Base-by-base conservation (phyloP, 2,113 vertebrate genomes). In the Phrynosoma platyrhinos region DNA sequence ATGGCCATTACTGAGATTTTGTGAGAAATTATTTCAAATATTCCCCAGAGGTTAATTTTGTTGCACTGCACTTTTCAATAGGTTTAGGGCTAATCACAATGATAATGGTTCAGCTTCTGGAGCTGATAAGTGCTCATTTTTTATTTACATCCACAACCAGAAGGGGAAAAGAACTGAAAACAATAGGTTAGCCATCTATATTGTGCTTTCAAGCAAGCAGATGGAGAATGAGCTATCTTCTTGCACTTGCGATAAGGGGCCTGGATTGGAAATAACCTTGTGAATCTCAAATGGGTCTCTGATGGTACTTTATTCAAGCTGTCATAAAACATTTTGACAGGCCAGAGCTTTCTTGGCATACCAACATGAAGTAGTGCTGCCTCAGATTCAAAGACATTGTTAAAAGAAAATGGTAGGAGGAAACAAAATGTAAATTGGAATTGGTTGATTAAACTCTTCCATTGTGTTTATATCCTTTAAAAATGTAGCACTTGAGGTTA, bases 281-380 rank as follows among this genome's bases (percentile, higher is more conserved):
- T 13, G 79, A 96, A 96, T 96, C 92, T 95, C 95, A 96, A 95
- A 94, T n/a, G 90, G 90, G 87, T 90, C 90, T 96, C 89, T 94
- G 91, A 96, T 90, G 91, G 87, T 95, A 96, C 95, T 95, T 97
- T 96, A 96, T 96, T 96, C 95, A 95, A 96, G 94, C 93, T 96
- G 94, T 96, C 97, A 96, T 96, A 97, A 97, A 97, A 95, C 94
- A 97, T 96, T 96, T 94, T 97, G 96, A 97, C 96, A 97, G 91
- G 93, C 88, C 93, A 95, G 94, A 93, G 92, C 95, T 94, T 93
- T 95, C 93, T 91, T 95, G 93, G 96, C 95, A 97, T 96, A 96
- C 92, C 94, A 95, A 95, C 52, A 1, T 94, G 92, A 96, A 97
- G 96, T 93, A 96, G 90, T 89, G 91, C 91, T 96, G 92, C 92